A percentile compares a stretch with the other conserved stretches of the same genome.
These are phyloP conservation scores for Brotula barbata DNA, from an alignment of 2,797 vertebrate species.

Conservation along the genomic window DNA sequence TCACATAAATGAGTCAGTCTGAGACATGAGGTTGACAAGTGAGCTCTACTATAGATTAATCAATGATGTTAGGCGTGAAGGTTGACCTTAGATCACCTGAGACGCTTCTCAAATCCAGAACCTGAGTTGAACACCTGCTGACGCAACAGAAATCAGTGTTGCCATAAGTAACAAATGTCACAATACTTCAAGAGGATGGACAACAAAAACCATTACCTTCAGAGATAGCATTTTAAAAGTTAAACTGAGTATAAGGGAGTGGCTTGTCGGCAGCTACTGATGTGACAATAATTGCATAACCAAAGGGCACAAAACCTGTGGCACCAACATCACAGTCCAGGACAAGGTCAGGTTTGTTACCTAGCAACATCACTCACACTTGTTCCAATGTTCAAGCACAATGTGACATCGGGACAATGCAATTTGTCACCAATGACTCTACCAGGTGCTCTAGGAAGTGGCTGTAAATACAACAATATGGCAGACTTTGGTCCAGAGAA, in stretches of 20 bases:
- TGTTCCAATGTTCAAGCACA: conserved; percentile 6
- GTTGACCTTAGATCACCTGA: background rate
- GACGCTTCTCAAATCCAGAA: background rate
- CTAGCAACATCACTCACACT: conserved; percentile 43
- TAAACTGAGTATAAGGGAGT: conserved; percentile 2
- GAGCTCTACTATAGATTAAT: too few species aligned
- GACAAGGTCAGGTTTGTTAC: conserved; percentile 62
- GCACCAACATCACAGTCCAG: conserved; percentile 26
- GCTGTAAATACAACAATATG: background rate
- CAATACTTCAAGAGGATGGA: conserved; percentile 1
- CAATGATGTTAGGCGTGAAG: too few species aligned
- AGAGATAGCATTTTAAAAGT: conserved; percentile 33
- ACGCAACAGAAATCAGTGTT: conserved; percentile 12
- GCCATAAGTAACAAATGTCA: conserved; percentile 15
- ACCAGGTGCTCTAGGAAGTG: conserved; percentile 14
- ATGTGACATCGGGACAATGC: conserved; percentile 26
- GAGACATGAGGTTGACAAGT: too few species aligned
- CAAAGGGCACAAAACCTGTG: conserved; percentile 5
- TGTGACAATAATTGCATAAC: conserved; percentile 41
- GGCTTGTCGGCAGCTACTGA: conserved; percentile 2
- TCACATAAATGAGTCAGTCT: conserved; percentile 1
- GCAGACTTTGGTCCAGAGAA: too few species aligned
- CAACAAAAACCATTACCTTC: conserved; percentile 41
- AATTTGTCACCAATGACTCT: conserved; percentile 17
- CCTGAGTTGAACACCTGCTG: conserved; percentile 5